Conservation (phyloP, 1,140 invertebrate species). For the Eurytemora carolleeae region DNA sequence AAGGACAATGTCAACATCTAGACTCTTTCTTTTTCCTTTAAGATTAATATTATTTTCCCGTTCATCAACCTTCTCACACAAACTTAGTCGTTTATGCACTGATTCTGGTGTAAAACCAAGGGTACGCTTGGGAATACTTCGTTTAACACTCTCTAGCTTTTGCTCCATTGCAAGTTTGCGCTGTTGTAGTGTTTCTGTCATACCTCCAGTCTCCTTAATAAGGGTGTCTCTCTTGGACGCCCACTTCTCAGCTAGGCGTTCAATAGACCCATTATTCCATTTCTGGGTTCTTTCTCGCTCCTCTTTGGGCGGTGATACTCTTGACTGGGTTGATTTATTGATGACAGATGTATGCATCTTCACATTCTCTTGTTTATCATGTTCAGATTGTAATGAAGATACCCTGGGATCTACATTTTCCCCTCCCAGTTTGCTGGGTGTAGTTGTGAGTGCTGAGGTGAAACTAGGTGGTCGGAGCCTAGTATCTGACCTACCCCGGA, state of each 20-base stretch:
- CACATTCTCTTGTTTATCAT: no score
- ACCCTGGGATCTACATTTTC: no score
- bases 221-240: conserved; percentile 6
- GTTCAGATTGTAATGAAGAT: no score
- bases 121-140: background rate
- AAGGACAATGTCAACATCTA: background rate
- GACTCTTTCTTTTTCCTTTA: background rate
- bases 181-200: background rate
- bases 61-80: background rate
- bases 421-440: no score
- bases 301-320: background rate
- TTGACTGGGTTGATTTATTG: background rate
- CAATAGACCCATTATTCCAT: conserved; percentile 8
- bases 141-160: background rate
- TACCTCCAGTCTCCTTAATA: background rate
- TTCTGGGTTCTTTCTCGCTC: no score
- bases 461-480: background rate
- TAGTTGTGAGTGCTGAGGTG: background rate
- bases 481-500: background rate
- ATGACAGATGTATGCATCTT: no score
- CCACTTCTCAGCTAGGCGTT: conserved; percentile 13
- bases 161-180: background rate
- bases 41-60: background rate
- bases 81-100: background rate
- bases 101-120: background rate